A percentile compares a stretch with the other conserved stretches of the same genome.
phyloP scores from a whole-genome alignment of 30 jellyfish, hydroid and myxozoan genomes.

The Hydractinia symbiolongicarpus region DNA sequence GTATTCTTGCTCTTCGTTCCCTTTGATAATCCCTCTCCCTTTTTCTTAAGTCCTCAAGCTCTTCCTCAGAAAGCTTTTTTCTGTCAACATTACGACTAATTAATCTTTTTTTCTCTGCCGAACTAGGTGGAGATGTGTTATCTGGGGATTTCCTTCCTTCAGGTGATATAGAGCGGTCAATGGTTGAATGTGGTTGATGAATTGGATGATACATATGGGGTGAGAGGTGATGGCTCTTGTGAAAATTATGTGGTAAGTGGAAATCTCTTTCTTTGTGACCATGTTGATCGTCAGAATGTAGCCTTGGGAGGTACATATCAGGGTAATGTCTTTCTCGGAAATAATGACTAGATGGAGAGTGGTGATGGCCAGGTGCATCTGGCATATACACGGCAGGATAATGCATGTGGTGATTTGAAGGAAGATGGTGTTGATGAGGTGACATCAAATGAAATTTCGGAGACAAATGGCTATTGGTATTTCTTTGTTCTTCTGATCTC shows the following conservation, averaged over 20 bases:
- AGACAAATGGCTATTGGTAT: too few species aligned
- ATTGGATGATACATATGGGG: not conserved
- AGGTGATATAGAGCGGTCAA: constrained; percentile 8
- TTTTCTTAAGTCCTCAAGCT: constrained; percentile 60
- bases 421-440: not conserved
- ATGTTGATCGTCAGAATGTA: not conserved
- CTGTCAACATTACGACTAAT: constrained; percentile 67
- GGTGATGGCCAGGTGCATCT: not conserved
- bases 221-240: constrained; percentile 6
- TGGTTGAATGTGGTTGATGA: not conserved
- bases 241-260: not conserved
- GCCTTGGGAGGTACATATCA: constrained; percentile 9
- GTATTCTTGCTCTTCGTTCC: constrained; percentile 71
- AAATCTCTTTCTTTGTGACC: not conserved
- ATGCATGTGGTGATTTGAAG: constrained; percentile 2
- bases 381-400: constrained; percentile 9
- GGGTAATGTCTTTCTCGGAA: constrained; percentile 9
- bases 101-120: constrained; percentile 37
- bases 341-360: constrained; percentile 17
- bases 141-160: not conserved
- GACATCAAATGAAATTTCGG: not conserved
- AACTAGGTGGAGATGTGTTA: not conserved
- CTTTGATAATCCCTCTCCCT: constrained; percentile 87
- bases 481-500: too few species aligned
- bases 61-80: constrained; percentile 62